Evolutionary conservation across 2,113 vertebrate species (phyloP).

Genomic region (Oreochromis spilurus): DNA sequence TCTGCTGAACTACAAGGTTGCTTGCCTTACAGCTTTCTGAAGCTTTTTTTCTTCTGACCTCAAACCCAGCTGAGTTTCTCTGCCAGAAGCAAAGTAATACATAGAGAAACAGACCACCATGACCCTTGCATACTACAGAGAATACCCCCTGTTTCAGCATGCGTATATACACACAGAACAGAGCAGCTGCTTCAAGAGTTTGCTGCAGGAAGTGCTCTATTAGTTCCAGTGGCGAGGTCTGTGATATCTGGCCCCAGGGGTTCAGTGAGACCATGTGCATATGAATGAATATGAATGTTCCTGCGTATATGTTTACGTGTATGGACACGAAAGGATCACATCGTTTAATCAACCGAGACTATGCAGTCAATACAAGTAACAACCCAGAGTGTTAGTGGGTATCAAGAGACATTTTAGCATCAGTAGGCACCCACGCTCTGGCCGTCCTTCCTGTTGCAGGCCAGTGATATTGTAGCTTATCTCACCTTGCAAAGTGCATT

Average conservation of each 20-base stretch:
- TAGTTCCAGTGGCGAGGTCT: slow-evolving; percentile 66
- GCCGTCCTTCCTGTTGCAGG: neutral
- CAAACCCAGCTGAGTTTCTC: slow-evolving; percentile 30
- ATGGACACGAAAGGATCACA: slow-evolving; percentile 6
- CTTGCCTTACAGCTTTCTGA: neutral
- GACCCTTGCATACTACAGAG: slow-evolving; percentile 24
- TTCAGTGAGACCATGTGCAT: slow-evolving; percentile 33
- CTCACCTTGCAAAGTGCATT: slow-evolving; percentile 26
- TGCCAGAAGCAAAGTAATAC: slow-evolving; percentile 22
- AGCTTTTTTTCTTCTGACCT: neutral
- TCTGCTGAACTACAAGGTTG: slow-evolving; percentile 49
- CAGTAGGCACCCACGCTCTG: slow-evolving; percentile 9
- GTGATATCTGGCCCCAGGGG: slow-evolving; percentile 65
- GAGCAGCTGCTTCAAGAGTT: slow-evolving; percentile 65
- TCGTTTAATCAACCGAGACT: slow-evolving; percentile 9
- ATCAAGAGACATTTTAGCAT: slow-evolving; percentile 5
- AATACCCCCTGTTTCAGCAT: slow-evolving; percentile 19
- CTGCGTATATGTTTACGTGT: neutral
- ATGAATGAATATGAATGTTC: slow-evolving; percentile 3
- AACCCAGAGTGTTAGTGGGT: neutral
- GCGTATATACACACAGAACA: neutral
- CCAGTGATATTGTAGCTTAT: neutral
- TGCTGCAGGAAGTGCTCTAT: slow-evolving; percentile 71
- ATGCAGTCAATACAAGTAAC: neutral
- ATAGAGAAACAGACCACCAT: slow-evolving; percentile 28